A percentile compares a stretch with the other conserved stretches of the same genome.
phyloP scores from a whole-genome alignment of 1,140 invertebrate species.

The Philopotamus ludificatus region DNA sequence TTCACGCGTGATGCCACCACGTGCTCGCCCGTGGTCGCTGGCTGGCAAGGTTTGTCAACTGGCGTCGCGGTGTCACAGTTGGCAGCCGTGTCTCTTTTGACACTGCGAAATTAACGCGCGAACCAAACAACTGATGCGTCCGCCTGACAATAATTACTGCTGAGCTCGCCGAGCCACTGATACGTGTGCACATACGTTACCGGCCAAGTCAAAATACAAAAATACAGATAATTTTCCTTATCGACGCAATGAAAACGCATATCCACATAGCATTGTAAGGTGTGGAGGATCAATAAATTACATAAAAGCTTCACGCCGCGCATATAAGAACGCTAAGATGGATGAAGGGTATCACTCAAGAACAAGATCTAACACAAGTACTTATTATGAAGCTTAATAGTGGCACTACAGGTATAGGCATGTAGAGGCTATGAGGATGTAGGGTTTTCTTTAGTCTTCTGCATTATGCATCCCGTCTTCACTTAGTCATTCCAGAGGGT shows the following conservation, averaged over 20 bases:
- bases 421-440: too few relatives aligned
- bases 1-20: not conserved
- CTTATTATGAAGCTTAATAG: too few relatives aligned
- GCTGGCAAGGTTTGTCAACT: too few relatives aligned
- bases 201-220: not conserved
- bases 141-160: not conserved
- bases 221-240: not conserved
- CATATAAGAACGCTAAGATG: too few relatives aligned
- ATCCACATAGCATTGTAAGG: not conserved
- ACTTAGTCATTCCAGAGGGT: too few relatives aligned
- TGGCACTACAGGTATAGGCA: too few relatives aligned
- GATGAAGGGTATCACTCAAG: too few relatives aligned
- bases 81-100: not conserved
- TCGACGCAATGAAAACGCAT: not conserved
- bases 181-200: not conserved
- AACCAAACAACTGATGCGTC: not conserved
- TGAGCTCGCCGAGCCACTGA: not conserved
- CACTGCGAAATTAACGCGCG: not conserved
- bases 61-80: not conserved
- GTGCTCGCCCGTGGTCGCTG: not conserved
- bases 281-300: not conserved
- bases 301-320: too few relatives aligned
- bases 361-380: too few relatives aligned
- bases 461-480: too few relatives aligned
- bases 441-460: too few relatives aligned